phyloP scores from a whole-genome alignment of 2,888 invertebrate species.

The Phyto melanocephala region DNA sequence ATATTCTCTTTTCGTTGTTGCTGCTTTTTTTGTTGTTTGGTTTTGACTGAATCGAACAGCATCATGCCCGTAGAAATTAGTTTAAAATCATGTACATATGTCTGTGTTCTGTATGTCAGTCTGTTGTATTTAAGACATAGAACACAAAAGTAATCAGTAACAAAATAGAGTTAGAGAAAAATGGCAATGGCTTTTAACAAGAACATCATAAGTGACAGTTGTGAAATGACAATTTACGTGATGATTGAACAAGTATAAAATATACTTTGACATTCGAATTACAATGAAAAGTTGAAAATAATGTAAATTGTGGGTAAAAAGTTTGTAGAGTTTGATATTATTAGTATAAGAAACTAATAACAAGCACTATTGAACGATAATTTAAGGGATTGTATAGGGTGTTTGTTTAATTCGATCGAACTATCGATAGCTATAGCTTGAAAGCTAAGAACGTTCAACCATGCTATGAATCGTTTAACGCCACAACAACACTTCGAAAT shows the following conservation, averaged over 20 bases:
- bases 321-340: too few species aligned
- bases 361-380: too few species aligned
- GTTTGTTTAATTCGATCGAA: too few species aligned
- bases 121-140: neutral
- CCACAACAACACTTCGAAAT: too few species aligned
- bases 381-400: too few species aligned
- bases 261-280: slow-evolving; percentile 45
- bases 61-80: slow-evolving; percentile 50
- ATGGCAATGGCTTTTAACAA: neutral
- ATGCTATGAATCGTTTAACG: too few species aligned
- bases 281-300: neutral
- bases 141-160: neutral
- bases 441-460: too few species aligned
- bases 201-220: slow-evolving; percentile 58
- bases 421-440: too few species aligned
- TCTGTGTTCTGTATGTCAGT: neutral
- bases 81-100: slow-evolving; percentile 16
- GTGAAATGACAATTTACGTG: slow-evolving; percentile 63
- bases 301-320: neutral
- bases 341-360: too few species aligned
- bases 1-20: slow-evolving; percentile 65
- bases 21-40: slow-evolving; percentile 25
- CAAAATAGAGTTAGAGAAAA: neutral
- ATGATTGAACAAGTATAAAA: slow-evolving; percentile 58
- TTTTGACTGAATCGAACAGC: too few species aligned